Evolutionary conservation across 2,888 invertebrate genomes (phyloP).

Genomic region (Acleris cristana): DNA sequence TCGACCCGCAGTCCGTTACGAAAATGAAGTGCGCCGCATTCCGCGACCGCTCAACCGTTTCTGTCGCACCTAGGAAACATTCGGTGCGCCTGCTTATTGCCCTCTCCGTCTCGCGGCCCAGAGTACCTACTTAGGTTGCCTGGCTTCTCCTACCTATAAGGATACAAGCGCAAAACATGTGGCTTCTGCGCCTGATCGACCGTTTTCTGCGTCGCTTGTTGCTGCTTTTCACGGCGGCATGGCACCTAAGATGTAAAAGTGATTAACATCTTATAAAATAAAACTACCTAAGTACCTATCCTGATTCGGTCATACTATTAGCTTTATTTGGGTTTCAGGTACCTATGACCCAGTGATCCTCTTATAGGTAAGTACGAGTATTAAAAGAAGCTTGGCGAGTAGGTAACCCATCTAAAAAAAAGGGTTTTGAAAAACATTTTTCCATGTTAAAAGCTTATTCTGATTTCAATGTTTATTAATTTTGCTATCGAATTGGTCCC

Average conservation of each 20-base stretch:
- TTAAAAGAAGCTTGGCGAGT: too few species aligned
- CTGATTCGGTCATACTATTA: too few species aligned
- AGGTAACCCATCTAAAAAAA: too few species aligned
- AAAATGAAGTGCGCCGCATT: constrained; percentile 82
- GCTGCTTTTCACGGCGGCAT: constrained; percentile 6
- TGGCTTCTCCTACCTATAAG: constrained; percentile 46
- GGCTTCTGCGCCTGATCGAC: constrained; percentile 19
- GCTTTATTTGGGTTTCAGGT: too few species aligned
- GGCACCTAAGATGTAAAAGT: not conserved
- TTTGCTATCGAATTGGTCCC: too few species aligned
- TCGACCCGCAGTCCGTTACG: constrained; percentile 81
- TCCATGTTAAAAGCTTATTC: too few species aligned
- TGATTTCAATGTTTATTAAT: too few species aligned
- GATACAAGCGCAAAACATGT: constrained; percentile 54
- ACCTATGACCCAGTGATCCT: too few species aligned
- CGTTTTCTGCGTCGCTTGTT: constrained; percentile 26
- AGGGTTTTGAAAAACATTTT: too few species aligned
- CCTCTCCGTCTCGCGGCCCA: constrained; percentile 36
- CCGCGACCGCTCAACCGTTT: constrained; percentile 68
- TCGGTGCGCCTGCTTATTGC: constrained; percentile 39
- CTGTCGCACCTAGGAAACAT: constrained; percentile 56
- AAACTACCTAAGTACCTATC: too few species aligned
- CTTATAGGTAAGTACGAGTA: too few species aligned
- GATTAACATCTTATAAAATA: not conserved
- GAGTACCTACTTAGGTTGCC: constrained; percentile 31